Evolutionary conservation across 2,113 vertebrate species (phyloP), one percentile per base, ranked within the genome.

Genomic region (Siniperca chuatsi): DNA sequence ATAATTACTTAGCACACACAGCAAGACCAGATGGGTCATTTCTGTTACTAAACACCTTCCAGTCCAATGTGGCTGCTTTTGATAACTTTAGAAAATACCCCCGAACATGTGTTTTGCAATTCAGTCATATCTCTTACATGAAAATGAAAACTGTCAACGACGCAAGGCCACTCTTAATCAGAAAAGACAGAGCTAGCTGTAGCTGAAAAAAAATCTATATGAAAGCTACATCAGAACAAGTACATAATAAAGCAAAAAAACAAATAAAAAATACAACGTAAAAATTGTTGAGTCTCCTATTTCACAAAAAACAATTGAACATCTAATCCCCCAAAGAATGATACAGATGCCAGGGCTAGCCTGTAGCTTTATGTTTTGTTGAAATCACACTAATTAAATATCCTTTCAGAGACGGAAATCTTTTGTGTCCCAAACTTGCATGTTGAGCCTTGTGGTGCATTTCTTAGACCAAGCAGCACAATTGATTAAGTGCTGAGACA

Each of bases 21-120:
- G 21, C 29, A 46, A 55, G 70, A 78, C 37, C 78, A 86, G 40
- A 79, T 9, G 82, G 68, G 40, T 62, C 65, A 57, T 68, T 79
- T 54, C 18, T 67, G 33, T 81, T 76, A 33, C 46, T 67, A 78
- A 82, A 58, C 68, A 83, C 48, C 23, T 46, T 77, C 44, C 44
- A 75, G 46, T 58, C 8, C 35, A 62, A 40, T 35, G 10, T 15
- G 60, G 52, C 9, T 75, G 64, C 48, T 62, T 85, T 65, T 70
- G 58, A 80, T 66, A 29, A 70, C 6, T 75, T 75, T 29, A 29
- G 29, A 60, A 60, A 35, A 29, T 46, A 68, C 20, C n/a, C n/a
- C 33, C 6, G 8, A 44, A 37, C n/a, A 29, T 11, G 0, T 55
- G 54, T 13, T 25, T 35, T 46, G 21, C 1, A 25, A 37, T 76